Evolutionary conservation across 2,888 invertebrate genomes (phyloP).

Genomic region (Lithophane ornitopus): DNA sequence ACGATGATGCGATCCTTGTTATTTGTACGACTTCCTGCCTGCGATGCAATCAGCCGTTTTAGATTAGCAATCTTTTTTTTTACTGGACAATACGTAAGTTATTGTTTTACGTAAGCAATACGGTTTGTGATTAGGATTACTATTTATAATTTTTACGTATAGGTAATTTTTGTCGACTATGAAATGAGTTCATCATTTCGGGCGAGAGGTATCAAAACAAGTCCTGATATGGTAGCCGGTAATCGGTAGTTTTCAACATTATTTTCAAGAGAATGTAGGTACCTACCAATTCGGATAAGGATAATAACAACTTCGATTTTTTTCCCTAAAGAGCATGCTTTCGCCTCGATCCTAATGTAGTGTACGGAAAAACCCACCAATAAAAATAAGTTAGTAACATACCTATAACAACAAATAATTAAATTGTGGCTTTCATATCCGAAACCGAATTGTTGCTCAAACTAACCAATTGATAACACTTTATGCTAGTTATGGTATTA

Average conservation of each 20-base stretch:
- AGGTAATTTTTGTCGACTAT: conserved; percentile 14
- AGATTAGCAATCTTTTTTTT: conserved; percentile 7
- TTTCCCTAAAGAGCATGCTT: conserved; percentile 22
- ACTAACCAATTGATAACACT: background rate
- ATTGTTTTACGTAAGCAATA: conserved; percentile 8
- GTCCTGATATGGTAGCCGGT: conserved; percentile 8
- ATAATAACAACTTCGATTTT: conserved; percentile 12
- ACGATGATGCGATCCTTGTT: conserved; percentile 48
- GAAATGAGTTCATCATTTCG: conserved; percentile 24
- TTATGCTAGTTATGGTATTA: background rate
- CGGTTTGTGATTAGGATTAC: background rate
- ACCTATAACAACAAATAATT: conserved; percentile 12
- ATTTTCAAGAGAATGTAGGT: background rate
- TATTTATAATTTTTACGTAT: background rate
- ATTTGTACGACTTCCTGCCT: conserved; percentile 36
- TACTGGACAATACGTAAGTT: background rate
- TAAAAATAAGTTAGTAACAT: conserved; percentile 4
- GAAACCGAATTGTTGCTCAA: conserved; percentile 3
- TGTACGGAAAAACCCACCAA: conserved; percentile 17
- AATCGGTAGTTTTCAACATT: background rate
- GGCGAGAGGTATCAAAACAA: conserved; percentile 10
- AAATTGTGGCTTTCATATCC: conserved; percentile 15
- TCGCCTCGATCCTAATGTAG: conserved; percentile 8
- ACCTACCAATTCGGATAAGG: conserved; percentile 5
- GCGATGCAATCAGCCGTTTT: conserved; percentile 16